Percentiles rank a stretch among this genome's conserved stretches.
These are phyloP conservation scores for Bujurquina vittata DNA, from an alignment of 2,113 vertebrate genomes.

Conservation along the genomic window DNA sequence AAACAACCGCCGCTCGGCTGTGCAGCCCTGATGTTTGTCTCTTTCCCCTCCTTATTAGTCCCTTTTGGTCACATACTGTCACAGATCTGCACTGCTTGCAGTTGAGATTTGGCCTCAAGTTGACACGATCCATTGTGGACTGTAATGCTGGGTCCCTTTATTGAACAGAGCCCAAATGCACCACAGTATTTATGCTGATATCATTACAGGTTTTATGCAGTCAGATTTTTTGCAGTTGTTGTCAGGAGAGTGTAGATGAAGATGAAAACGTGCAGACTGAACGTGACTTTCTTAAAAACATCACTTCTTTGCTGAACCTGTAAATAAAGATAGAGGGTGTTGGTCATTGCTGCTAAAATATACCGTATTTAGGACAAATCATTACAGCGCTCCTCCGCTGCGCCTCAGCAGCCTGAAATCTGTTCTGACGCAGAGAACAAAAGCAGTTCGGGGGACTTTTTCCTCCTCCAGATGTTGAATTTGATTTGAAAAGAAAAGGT, in stretches of 20 bases:
- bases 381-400: constrained; percentile 37
- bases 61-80: constrained; percentile 79
- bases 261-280: constrained; percentile 13
- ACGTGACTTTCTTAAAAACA: neutral
- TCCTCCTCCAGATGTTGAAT: constrained; percentile 73
- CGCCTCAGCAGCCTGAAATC: constrained; percentile 26
- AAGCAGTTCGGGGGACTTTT: constrained; percentile 51
- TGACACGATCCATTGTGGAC: constrained; percentile 65
- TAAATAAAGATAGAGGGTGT: constrained; percentile 22
- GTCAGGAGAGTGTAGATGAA: neutral
- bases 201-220: constrained; percentile 41
- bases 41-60: constrained; percentile 65
- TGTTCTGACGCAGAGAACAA: constrained; percentile 61
- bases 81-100: constrained; percentile 63
- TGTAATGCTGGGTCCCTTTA: constrained; percentile 39
- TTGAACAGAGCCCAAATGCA: constrained; percentile 42
- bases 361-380: constrained; percentile 54
- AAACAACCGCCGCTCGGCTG: constrained; percentile 59
- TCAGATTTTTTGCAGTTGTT: constrained; percentile 4
- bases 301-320: neutral
- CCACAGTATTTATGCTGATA: constrained; percentile 45
- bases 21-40: constrained; percentile 45
- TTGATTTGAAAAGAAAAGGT: constrained; percentile 75
- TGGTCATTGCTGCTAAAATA: constrained; percentile 17
- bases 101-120: constrained; percentile 60